Percentiles rank a stretch among this genome's conserved stretches.
phyloP scores from a whole-genome alignment of 1,140 invertebrate species.

The Coboldia fuscipes region DNA sequence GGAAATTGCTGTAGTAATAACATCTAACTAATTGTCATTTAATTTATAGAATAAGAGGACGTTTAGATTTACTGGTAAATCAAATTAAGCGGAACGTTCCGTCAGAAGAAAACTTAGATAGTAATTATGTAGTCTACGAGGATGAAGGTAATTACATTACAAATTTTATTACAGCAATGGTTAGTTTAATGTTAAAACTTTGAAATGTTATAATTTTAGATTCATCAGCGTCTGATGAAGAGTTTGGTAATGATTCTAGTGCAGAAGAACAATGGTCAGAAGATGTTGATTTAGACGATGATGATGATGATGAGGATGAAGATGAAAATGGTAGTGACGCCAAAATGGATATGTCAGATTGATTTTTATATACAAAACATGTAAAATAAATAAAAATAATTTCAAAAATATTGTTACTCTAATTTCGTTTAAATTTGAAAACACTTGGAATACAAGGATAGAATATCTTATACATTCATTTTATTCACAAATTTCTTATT shows the following conservation, averaged over 20 bases:
- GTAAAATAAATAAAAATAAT: no score
- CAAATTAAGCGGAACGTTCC: constrained; percentile 25
- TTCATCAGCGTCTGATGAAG: constrained; percentile 11
- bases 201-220: constrained; percentile 2
- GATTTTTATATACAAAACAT: no score
- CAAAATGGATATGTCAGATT: no score
- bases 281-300: constrained; percentile 19
- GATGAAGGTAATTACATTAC: constrained; percentile 26
- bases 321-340: constrained; percentile 3
- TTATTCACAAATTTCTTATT: no score
- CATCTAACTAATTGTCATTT: no score
- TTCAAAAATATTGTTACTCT: no score
- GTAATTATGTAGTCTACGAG: constrained; percentile 29
- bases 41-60: constrained; percentile 30
- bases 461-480: no score
- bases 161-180: not conserved
- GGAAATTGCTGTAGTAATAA: not conserved
- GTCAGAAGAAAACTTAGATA: constrained; percentile 19
- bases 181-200: not conserved
- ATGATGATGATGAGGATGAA: constrained; percentile 5
- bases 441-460: no score
- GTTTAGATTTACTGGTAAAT: constrained; percentile 30
- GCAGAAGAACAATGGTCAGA: constrained; percentile 8
- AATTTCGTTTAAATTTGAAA: no score
- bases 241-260: constrained; percentile 6